A percentile compares a stretch with the other conserved stretches of the same genome.
These are phyloP conservation scores for Diuraphis noxia DNA, from an alignment of 1,140 invertebrate genomes.

Conservation along the genomic window DNA sequence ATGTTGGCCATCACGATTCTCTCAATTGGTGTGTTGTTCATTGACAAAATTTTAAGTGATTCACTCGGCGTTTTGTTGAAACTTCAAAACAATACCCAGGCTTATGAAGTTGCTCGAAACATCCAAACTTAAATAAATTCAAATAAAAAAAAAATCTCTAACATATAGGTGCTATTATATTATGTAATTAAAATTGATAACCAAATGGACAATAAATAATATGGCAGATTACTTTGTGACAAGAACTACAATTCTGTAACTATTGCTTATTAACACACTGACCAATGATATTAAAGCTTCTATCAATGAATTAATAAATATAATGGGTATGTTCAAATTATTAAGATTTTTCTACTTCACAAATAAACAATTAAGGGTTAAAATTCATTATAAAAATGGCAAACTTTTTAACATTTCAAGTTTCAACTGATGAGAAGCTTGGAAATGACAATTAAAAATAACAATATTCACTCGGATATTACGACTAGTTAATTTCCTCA, in stretches of 20 bases:
- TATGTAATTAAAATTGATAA: neutral
- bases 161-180: neutral
- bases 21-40: neutral
- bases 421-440: neutral
- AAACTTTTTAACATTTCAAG: neutral
- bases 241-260: neutral
- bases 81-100: neutral
- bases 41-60: neutral
- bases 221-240: too few species aligned
- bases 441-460: neutral
- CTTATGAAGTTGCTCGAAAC: neutral
- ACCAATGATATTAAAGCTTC: neutral
- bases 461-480: neutral
- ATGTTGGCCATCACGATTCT: too few species aligned
- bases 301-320: neutral
- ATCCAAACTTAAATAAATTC: neutral
- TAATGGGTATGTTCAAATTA: neutral
- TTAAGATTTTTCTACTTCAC: neutral
- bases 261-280: neutral
- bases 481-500: neutral
- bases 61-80: neutral
- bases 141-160: too few species aligned
- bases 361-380: neutral
- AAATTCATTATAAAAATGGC: neutral
- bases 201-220: neutral